Conservation (phyloP, 1,140 invertebrate species). For the Elymnias hypermnestra region DNA sequence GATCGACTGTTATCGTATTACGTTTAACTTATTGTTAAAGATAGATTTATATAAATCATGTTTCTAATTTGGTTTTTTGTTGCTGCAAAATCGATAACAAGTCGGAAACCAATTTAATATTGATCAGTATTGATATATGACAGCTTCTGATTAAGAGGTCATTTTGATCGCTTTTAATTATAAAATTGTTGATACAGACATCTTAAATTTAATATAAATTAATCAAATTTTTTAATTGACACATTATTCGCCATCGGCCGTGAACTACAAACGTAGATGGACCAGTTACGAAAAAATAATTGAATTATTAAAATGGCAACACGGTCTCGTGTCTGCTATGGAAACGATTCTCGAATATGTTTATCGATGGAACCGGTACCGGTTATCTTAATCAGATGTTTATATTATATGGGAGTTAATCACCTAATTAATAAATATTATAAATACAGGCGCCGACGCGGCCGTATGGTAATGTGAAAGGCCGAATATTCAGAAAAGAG, state of each 20-base stretch:
- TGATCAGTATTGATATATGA: neutral
- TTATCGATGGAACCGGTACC: conserved; percentile 1
- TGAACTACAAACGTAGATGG: neutral
- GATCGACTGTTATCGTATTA: too few species aligned
- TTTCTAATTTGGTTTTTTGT: too few species aligned
- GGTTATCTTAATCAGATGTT: conserved; percentile 21
- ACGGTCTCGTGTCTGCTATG: conserved; percentile 8
- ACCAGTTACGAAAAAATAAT: neutral
- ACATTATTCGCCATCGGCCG: conserved; percentile 4
- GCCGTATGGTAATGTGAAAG: conserved; percentile 50
- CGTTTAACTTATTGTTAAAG: too few species aligned
- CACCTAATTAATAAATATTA: conserved; percentile 12
- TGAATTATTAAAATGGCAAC: conserved; percentile 12
- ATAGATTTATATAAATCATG: too few species aligned
- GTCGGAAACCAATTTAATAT: conserved; percentile 7
- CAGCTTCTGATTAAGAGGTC: neutral
- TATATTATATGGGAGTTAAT: conserved; percentile 13
- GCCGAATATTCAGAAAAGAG: conserved; percentile 45
- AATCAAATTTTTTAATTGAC: conserved; percentile 5
- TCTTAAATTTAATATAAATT: conserved; percentile 3
- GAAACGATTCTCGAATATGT: conserved; percentile 1
- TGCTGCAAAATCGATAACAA: too few species aligned
- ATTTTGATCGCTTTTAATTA: neutral
- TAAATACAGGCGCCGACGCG: conserved; percentile 32
- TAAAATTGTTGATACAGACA: neutral